Percentiles rank a stretch among this genome's conserved stretches.
Conservation (phyloP, 2,797 vertebrate species). For the Enteromius unitaeniatus region DNA sequence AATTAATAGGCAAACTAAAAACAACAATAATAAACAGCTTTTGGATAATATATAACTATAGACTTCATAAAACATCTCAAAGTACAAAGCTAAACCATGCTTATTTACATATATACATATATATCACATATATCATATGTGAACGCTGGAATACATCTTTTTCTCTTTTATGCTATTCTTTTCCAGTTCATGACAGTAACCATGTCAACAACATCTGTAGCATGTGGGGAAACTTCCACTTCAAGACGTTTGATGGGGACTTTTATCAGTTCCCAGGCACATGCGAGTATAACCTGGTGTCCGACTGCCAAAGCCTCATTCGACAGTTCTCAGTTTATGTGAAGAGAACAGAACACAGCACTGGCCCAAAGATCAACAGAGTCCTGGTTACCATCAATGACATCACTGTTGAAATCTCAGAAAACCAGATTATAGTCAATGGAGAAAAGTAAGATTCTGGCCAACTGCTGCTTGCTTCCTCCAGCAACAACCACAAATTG, state of each 20-base stretch:
- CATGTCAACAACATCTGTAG: slow-evolving; percentile 91
- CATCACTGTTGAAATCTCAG: slow-evolving; percentile 76
- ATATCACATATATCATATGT: background rate
- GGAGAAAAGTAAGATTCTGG: slow-evolving; percentile 78
- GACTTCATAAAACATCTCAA: background rate
- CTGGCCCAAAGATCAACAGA: slow-evolving; percentile 76
- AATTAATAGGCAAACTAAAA: background rate
- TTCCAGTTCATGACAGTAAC: slow-evolving; percentile 74
- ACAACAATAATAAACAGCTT: too few relatives aligned
- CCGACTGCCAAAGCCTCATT: slow-evolving; percentile 83
- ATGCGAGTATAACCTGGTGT: slow-evolving; percentile 91
- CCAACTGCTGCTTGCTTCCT: background rate
- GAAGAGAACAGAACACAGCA: slow-evolving; percentile 68
- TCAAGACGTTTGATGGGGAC: slow-evolving; percentile 92
- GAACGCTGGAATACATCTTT: background rate
- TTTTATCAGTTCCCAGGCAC: slow-evolving; percentile 85
- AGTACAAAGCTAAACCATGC: background rate
- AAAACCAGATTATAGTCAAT: slow-evolving; percentile 75
- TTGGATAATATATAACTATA: background rate
- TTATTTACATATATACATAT: background rate
- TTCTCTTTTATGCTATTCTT: background rate
- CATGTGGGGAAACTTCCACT: slow-evolving; percentile 92
- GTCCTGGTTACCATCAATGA: slow-evolving; percentile 83
- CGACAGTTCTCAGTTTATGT: slow-evolving; percentile 89
- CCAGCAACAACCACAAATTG: background rate